Percentiles rank a stretch among this genome's conserved stretches.
Conservation (phyloP, 1,140 invertebrate genomes). For the Bicyclus anynana region DNA sequence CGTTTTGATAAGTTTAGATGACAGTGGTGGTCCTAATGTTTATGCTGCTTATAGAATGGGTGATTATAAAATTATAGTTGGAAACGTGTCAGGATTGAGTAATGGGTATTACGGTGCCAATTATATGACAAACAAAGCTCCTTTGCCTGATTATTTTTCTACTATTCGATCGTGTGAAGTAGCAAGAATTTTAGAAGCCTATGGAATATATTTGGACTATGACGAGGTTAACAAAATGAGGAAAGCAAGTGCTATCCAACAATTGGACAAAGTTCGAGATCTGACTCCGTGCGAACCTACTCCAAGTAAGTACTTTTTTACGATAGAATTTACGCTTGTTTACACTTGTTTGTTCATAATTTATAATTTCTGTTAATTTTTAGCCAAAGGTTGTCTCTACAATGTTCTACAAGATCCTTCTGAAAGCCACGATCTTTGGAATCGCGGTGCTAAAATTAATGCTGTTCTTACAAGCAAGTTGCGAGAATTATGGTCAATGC, state of each 20-base stretch:
- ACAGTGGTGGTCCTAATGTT: conserved; percentile 35
- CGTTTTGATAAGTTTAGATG: conserved; percentile 76
- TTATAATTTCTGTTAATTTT: conserved; percentile 22
- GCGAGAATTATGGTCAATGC: conserved; percentile 44
- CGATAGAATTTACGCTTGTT: too few relatives aligned
- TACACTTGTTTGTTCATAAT: too few relatives aligned
- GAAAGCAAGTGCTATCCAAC: conserved; percentile 33
- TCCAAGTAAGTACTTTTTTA: conserved; percentile 45
- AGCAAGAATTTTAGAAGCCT: conserved; percentile 42
- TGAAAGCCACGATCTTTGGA: not conserved
- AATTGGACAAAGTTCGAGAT: conserved; percentile 43
- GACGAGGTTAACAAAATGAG: conserved; percentile 41
- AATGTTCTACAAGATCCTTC: not conserved
- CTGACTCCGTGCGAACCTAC: conserved; percentile 47
- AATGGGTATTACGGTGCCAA: conserved; percentile 59
- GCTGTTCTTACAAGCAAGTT: conserved; percentile 44
- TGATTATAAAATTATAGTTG: conserved; percentile 63
- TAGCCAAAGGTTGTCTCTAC: conserved; percentile 33
- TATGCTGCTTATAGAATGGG: conserved; percentile 61
- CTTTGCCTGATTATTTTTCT: conserved; percentile 49
- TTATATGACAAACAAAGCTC: conserved; percentile 41
- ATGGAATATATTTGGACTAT: conserved; percentile 42
- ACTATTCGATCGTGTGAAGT: conserved; percentile 39
- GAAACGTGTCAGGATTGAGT: conserved; percentile 55
- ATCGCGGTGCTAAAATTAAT: conserved; percentile 42